phyloP scores from a whole-genome alignment of 2,797 vertebrate species.

The Anisognathus igniventris region DNA sequence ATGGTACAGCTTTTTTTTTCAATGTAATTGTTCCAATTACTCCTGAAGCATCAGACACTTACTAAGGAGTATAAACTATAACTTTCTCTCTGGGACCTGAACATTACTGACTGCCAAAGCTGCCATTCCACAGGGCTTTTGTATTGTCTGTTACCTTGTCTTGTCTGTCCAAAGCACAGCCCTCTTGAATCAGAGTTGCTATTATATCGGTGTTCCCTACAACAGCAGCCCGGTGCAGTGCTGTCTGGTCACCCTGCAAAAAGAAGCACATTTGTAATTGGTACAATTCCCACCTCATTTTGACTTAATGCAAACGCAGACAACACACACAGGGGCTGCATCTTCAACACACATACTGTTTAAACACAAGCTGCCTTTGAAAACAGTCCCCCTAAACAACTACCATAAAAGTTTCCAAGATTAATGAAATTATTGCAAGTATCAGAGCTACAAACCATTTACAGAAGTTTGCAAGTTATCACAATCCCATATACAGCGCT shows the following conservation, averaged over 20 bases:
- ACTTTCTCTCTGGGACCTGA: neutral
- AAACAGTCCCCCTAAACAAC: neutral
- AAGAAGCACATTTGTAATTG: neutral
- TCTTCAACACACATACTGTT: neutral
- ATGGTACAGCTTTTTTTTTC: neutral
- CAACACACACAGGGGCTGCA: neutral
- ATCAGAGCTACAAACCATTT: neutral
- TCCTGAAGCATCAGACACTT: neutral
- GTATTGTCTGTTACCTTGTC: conserved; percentile 83
- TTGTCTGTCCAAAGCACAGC: conserved; percentile 91
- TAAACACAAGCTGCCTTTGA: neutral
- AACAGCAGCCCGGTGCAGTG: conserved; percentile 89
- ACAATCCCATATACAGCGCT: rapidly evolving
- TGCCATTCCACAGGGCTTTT: neutral
- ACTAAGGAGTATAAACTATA: neutral
- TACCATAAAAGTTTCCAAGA: neutral
- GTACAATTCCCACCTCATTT: neutral
- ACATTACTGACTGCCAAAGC: neutral
- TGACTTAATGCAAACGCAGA: neutral
- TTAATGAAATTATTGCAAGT: neutral
- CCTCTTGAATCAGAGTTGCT: conserved; percentile 87
- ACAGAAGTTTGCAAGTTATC: neutral
- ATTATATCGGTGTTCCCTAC: conserved; percentile 89
- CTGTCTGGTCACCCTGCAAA: conserved; percentile 90
- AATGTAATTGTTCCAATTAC: neutral